Base-by-base conservation (phyloP, 2,888 invertebrate genomes). In the Phragmatobia fuliginosa region DNA sequence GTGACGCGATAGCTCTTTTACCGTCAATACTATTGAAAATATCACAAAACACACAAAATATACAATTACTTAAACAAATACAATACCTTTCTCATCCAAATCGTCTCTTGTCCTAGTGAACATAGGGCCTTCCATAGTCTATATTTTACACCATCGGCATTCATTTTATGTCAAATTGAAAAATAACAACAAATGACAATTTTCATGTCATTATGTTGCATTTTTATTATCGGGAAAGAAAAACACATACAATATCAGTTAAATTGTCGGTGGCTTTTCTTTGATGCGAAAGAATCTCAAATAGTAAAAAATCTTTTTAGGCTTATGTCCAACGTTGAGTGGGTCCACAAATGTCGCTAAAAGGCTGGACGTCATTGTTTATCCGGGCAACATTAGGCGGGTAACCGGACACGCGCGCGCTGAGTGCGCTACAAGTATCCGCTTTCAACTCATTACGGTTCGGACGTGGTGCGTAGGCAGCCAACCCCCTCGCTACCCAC, bases 361-460 rank as follows among this genome's bases (percentile, higher is more conserved):
- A 95, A 95, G 94, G 94, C 94, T 94, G 94, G 92, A 92, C 94
- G 94, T 94, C 94, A 94, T 95, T 95, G 94, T 95, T 95, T 95
- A 95, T 94, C 94, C 94, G 94, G 93, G 90, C 90, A 92, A 93
- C 94, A 95, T 95, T 94, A 95, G 94, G 94, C 94, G 93, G 92
- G 94, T 94, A 95, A 95, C 94, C 94, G 94, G 94, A 95, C 94
- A 95, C 94, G 94, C 92, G 90, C 94, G 92, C 88, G 88, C 92
- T 94, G 94, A 95, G 94, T 94, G 94, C 94, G 94, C 93, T 95
- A 95, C 94, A 95, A 94, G 94, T 95, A 95, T 95, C 94, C 94
- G 94, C 94, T 95, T 95, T 95, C 94, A 95, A 95, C 94, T 95
- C 94, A 95, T 95, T 95, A 95, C 93, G 90, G 93, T 85, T 90